A percentile compares a stretch with the other conserved stretches of the same genome.
These are phyloP conservation scores for Osmerus eperlanus DNA, from an alignment of 2,113 vertebrate species.

Conservation along the genomic window DNA sequence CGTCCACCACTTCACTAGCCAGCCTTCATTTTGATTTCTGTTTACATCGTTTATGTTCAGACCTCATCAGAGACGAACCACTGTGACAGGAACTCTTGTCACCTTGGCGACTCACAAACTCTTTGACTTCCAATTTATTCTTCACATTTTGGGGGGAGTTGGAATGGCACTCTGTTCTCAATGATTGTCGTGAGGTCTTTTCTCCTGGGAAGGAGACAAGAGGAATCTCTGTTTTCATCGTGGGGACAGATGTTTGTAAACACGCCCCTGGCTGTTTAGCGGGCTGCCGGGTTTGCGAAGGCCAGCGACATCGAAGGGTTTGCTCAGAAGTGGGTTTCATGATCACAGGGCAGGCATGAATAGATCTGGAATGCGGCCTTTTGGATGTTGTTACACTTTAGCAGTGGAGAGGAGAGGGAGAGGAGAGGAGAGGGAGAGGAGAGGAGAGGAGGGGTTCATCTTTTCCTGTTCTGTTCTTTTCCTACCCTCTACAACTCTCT, in stretches of 20 bases:
- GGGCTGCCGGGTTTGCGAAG: constrained; percentile 42
- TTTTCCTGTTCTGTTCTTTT: too few species aligned
- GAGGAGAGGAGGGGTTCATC: too few species aligned
- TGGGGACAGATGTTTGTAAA: constrained; percentile 61
- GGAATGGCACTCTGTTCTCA: background rate
- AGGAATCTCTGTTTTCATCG: constrained; percentile 43
- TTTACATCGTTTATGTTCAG: background rate
- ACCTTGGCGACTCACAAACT: too few species aligned
- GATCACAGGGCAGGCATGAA: constrained; percentile 40
- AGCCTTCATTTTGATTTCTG: background rate
- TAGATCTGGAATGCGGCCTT: constrained; percentile 32
- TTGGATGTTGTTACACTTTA: constrained; percentile 24
- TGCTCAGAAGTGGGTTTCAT: constrained; percentile 59
- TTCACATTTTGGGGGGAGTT: background rate
- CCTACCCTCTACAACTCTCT: too few species aligned
- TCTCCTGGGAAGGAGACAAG: constrained; percentile 47
- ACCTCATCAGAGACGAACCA: background rate
- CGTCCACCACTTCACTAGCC: background rate
- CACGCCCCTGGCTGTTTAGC: constrained; percentile 29
- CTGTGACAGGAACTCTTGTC: too few species aligned
- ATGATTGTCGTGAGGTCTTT: constrained; percentile 18
- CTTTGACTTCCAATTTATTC: too few species aligned
- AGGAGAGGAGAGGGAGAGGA: too few species aligned
- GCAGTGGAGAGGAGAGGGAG: too few species aligned
- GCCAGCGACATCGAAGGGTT: constrained; percentile 32